Conservation (phyloP, 1,140 invertebrate genomes). For the Heliconius melpomene region DNA sequence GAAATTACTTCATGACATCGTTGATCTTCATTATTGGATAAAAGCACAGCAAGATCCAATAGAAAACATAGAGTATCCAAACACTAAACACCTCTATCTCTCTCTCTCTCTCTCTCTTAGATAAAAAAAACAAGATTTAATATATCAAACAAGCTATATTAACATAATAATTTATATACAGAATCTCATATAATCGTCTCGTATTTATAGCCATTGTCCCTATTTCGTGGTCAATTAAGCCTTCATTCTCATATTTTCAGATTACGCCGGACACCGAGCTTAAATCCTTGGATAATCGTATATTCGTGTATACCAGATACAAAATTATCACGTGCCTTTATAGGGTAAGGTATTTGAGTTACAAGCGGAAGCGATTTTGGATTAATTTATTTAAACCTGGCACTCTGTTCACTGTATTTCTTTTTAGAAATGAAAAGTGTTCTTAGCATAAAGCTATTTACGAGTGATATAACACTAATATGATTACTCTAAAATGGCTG, state of each 20-base stretch:
- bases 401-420: too few species aligned
- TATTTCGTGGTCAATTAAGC: slow-evolving; percentile 60
- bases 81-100: neutral
- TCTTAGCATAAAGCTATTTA: too few species aligned
- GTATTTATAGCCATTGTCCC: slow-evolving; percentile 42
- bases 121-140: neutral
- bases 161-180: slow-evolving; percentile 15
- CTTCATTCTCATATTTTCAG: slow-evolving; percentile 70
- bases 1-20: too few species aligned
- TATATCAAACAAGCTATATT: neutral
- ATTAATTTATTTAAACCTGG: neutral
- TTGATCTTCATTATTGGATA: too few species aligned
- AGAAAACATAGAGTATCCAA: too few species aligned
- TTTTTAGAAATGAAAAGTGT: too few species aligned
- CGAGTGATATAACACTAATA: too few species aligned
- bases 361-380: slow-evolving; percentile 19
- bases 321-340: slow-evolving; percentile 54
- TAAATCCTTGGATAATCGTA: slow-evolving; percentile 64
- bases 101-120: too few species aligned
- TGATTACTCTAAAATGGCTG: too few species aligned
- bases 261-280: slow-evolving; percentile 58
- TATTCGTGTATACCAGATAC: slow-evolving; percentile 51
- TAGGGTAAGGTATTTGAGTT: slow-evolving; percentile 5
- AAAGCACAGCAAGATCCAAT: too few species aligned
- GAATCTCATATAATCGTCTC: slow-evolving; percentile 32